Conservation (phyloP, 2,888 invertebrate species). For the Acanthoscelides obtectus region DNA sequence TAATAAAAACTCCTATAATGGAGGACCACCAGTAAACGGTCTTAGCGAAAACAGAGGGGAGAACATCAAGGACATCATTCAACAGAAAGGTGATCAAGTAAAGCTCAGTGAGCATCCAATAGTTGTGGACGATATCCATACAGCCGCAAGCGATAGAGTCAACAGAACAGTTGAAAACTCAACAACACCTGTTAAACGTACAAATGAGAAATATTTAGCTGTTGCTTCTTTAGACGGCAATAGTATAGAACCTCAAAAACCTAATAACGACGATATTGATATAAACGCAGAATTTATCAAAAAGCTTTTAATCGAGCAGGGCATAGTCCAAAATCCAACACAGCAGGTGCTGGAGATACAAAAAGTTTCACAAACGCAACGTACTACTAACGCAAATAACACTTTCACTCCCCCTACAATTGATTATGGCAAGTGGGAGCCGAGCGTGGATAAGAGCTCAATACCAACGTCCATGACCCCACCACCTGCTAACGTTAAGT, state of each 20-base stretch:
- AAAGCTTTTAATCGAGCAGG: slow-evolving; percentile 32
- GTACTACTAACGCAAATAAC: slow-evolving; percentile 1
- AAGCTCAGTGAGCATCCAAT: slow-evolving; percentile 44
- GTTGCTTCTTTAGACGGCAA: slow-evolving; percentile 6
- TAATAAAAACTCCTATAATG: background rate
- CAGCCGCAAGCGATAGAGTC: slow-evolving; percentile 43
- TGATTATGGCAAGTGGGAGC: slow-evolving; percentile 24
- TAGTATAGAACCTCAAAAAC: slow-evolving; percentile 4
- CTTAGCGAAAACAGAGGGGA: background rate
- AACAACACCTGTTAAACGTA: slow-evolving; percentile 23
- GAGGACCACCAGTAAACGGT: background rate
- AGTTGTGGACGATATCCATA: slow-evolving; percentile 51
- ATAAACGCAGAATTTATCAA: slow-evolving; percentile 44
- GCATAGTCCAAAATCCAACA: slow-evolving; percentile 17
- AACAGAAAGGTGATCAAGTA: background rate
- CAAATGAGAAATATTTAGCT: slow-evolving; percentile 29
- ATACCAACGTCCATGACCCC: slow-evolving; percentile 30
- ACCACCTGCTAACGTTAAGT: slow-evolving; percentile 21
- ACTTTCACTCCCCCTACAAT: slow-evolving; percentile 31
- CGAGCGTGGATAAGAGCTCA: slow-evolving; percentile 22
- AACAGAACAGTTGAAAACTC: slow-evolving; percentile 31
- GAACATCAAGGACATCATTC: slow-evolving; percentile 3
- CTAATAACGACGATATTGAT: slow-evolving; percentile 7
- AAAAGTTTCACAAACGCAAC: slow-evolving; percentile 11
- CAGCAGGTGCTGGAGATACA: slow-evolving; percentile 17